Percentiles rank a stretch among this genome's conserved stretches.
Conservation (phyloP, 2,797 vertebrate species). For the Sylvia borin region DNA sequence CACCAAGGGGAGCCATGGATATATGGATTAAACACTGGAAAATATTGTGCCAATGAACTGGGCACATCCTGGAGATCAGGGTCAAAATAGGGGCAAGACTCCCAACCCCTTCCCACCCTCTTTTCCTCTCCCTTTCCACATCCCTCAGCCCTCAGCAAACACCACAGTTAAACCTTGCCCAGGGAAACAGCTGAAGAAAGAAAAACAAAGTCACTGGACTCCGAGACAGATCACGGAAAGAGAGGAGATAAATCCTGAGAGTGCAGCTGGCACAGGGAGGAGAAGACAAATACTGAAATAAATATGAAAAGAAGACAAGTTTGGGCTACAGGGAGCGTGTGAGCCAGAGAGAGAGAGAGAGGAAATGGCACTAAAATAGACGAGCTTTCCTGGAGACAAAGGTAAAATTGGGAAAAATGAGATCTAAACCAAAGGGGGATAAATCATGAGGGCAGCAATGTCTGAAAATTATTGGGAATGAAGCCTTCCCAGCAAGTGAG, state of each 20-base stretch:
- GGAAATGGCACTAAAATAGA: constrained; percentile 61
- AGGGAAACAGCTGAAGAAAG: constrained; percentile 26
- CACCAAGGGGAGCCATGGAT: background rate
- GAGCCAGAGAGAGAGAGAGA: constrained; percentile 17
- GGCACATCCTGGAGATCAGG: background rate
- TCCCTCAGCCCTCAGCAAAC: background rate
- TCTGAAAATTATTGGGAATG: constrained; percentile 67
- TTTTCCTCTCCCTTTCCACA: background rate
- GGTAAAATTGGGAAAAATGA: constrained; percentile 73
- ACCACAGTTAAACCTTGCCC: constrained; percentile 3
- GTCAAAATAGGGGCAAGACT: background rate
- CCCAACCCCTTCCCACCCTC: background rate
- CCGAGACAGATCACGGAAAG: constrained; percentile 41
- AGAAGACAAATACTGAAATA: constrained; percentile 75
- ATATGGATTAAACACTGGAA: background rate
- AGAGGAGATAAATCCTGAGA: constrained; percentile 72
- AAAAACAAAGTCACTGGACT: constrained; percentile 47
- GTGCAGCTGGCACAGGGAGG: constrained; percentile 19
- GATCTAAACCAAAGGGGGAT: constrained; percentile 69
- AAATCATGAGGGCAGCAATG: constrained; percentile 71
- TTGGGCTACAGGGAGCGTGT: constrained; percentile 44
- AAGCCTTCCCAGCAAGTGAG: constrained; percentile 48
- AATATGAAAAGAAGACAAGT: constrained; percentile 78
- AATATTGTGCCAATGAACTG: background rate
- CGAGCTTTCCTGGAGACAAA: constrained; percentile 65